Base-by-base conservation (phyloP, 2,797 vertebrate species). In the Microcaecilia unicolor region DNA sequence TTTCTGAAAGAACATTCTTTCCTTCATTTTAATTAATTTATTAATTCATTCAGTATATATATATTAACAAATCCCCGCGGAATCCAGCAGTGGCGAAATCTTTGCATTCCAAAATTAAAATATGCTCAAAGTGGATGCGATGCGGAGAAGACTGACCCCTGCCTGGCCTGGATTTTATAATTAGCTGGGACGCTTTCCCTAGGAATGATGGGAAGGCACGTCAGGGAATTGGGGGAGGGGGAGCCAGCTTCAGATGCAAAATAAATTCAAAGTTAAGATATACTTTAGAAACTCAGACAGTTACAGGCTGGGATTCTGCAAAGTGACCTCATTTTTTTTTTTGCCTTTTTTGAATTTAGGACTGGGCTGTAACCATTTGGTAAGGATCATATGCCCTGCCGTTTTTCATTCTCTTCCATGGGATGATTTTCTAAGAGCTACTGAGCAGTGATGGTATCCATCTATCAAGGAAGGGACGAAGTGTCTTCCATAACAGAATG, bases 101-200 rank as follows among this genome's bases (percentile, higher is more conserved):
- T 12, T 37, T 37, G 21, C 28, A 18, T 31, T 37, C 10, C 23
- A 18, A 37, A 28, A 48, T 48, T 48, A 28, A 49, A 43, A 43
- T 34, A 34, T 26, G 25, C 40, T 44, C 25, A 39, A 50, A 50
- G 35, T 23, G 8, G 11, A 9, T 5, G 6, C 12, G 15, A n/a
- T 8, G 18, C 29, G 20, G 9, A 9, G 13, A 37, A 23, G 26
- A 6, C 6, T 25, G 34, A 28, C 30, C 39, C 22, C 18, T n/a
- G 19, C 28, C 27, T 10, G 17, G 29, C 20, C 12, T 4, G 18
- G 5, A 8, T 22, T 42, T 37, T 31, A 28, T 24, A 50, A 43
- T 37, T 24, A 50, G 23, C 34, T 3, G 3, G 5, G n/a, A 7
- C 21, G 8, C 15, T 26, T 16, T 11, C 3, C 10, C 17, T 13